Base-by-base conservation (phyloP, 2,888 invertebrate genomes). In the Clanis bilineata region DNA sequence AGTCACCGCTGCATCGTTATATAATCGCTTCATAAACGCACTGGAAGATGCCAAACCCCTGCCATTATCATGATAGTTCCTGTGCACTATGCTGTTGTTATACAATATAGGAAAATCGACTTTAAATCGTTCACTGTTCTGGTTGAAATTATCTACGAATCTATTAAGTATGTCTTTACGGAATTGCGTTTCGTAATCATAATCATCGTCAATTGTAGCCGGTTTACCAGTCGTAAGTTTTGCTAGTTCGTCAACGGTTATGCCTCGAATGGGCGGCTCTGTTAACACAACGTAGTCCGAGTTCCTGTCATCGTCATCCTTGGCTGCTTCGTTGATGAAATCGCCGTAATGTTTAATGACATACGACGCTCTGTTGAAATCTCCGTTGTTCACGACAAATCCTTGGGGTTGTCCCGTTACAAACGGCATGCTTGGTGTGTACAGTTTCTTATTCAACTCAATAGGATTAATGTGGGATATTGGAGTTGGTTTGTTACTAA, bases 81-180 rank as follows among this genome's bases (percentile, higher is more conserved):
- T 68, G 61, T 90, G 89, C 45, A 87, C 79, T 9, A 90, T 77
- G 56, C 85, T 88, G 41, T 73, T 88, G 67, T 91, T 90, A 66
- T 84, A 88, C 64, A 91, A 39, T 38, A 91, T 69, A 21, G 91
- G 91, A 43, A 87, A 89, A 62, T 87, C 83, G 0, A 81, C 82
- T 70, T 83, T 86, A 65, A 84, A 87, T 51, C 80, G 73, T 32
- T 86, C 86, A 43, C 82, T 85, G 69, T 90, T 83, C 65, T 83
- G 82, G 64, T 90, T 88, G 69, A 88, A 89, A 64, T 85, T 87
- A 38, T 88, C 84, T 1, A 89, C 83, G 64, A 90, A 90, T 45
- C 80, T 79, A 60, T 77, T 79, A 38, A 90, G 61, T 6, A 87
- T 73, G 10, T 88, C 85, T 66, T 82, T 85, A 1, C 82, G 82